phyloP scores from a whole-genome alignment of 2,797 vertebrate genomes.

The Oophaga sylvatica region DNA sequence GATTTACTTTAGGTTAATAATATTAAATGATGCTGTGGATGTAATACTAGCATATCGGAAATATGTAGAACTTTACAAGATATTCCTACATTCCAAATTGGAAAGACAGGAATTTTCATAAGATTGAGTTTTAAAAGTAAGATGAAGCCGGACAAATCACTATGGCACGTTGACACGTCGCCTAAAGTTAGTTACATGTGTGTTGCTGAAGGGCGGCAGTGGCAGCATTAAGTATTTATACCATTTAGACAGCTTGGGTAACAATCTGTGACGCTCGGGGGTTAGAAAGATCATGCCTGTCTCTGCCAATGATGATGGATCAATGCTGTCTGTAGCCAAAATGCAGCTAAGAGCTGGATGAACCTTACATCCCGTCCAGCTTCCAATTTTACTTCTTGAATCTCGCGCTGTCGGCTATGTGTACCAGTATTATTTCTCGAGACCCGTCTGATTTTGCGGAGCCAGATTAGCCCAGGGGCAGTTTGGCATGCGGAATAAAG shows the following conservation, averaged over 20 bases:
- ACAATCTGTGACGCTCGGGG: constrained; percentile 43
- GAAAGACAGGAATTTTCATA: neutral
- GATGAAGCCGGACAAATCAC: constrained; percentile 27
- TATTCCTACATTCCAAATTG: neutral
- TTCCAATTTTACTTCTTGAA: neutral
- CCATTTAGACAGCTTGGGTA: constrained; percentile 49
- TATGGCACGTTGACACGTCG: constrained; percentile 17
- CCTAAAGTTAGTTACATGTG: constrained; percentile 45
- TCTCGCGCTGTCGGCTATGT: neutral
- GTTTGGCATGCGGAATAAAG: constrained; percentile 18
- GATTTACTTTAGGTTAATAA: too few species aligned
- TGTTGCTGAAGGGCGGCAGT: constrained; percentile 43
- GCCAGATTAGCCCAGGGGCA: constrained; percentile 5
- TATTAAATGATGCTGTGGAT: too few species aligned
- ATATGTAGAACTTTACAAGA: neutral
- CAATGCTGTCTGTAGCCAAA: constrained; percentile 38
- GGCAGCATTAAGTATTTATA: constrained; percentile 44
- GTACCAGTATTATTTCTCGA: neutral
- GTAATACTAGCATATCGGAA: too few species aligned
- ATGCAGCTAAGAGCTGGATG: constrained; percentile 2
- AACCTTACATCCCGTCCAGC: constrained; percentile 20
- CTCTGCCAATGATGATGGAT: constrained; percentile 10
- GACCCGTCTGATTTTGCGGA: neutral
- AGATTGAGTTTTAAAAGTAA: constrained; percentile 11
- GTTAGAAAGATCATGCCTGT: constrained; percentile 24